Conservation (phyloP, 2,113 vertebrate genomes). For the Climacteris rufus region DNA sequence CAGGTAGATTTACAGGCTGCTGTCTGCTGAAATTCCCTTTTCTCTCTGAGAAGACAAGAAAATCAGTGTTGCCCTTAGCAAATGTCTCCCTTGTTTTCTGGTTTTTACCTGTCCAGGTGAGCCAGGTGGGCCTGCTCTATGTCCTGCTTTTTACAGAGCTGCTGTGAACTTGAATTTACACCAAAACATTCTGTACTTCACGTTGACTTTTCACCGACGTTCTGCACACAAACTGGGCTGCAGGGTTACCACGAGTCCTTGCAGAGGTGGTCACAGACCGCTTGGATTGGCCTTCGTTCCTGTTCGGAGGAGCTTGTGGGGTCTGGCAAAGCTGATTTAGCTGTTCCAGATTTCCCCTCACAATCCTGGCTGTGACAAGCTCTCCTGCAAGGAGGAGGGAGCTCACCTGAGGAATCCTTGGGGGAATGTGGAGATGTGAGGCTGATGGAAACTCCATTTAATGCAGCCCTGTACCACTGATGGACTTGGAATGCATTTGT, state of each 20-base stretch:
- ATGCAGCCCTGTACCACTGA: neutral
- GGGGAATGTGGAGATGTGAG: neutral
- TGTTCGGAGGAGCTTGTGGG: fast-evolving
- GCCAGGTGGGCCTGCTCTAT: neutral
- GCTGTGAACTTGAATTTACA: neutral
- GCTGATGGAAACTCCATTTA: neutral
- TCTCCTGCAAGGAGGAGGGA: neutral
- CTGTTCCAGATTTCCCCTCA: neutral
- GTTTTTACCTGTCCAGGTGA: neutral
- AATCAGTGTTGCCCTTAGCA: fast-evolving
- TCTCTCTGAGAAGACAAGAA: neutral
- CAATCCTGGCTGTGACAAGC: neutral
- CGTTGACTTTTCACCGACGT: fast-evolving
- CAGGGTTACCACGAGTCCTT: neutral
- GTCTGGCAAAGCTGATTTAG: neutral
- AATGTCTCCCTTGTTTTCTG: no score
- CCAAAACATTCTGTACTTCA: neutral
- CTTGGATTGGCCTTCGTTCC: neutral
- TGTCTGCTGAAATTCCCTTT: neutral
- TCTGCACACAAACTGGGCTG: neutral
- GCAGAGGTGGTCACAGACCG: neutral
- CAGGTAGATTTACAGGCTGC: neutral
- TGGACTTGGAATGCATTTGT: neutral
- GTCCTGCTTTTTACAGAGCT: neutral
- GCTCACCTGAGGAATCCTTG: neutral